A percentile compares a stretch with the other conserved stretches of the same genome.
phyloP scores from a whole-genome alignment of 2,888 invertebrate genomes.

The Ophonus ardosiacus region DNA sequence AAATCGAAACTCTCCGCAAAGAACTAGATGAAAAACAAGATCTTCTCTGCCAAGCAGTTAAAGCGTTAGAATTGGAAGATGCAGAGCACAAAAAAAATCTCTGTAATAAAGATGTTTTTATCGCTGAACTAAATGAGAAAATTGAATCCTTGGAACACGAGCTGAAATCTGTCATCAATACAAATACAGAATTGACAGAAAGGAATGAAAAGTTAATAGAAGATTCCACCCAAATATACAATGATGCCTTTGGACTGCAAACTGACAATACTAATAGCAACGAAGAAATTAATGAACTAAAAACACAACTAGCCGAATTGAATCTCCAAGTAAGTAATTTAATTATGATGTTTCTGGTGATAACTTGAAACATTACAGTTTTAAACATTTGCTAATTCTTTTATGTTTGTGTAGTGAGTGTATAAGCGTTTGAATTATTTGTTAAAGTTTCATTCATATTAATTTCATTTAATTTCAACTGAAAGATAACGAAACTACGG shows the following conservation, averaged over 20 bases:
- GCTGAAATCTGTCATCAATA: constrained; percentile 72
- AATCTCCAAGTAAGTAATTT: constrained; percentile 66
- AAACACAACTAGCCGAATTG: constrained; percentile 69
- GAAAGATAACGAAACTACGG: not conserved
- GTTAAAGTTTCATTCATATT: constrained; percentile 11
- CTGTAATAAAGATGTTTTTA: constrained; percentile 72
- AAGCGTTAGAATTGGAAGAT: constrained; percentile 88
- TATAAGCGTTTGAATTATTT: not conserved
- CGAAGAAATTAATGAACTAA: constrained; percentile 63
- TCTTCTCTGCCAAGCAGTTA: constrained; percentile 89
- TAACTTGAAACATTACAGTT: not conserved
- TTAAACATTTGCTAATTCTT: not conserved
- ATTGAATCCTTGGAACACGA: constrained; percentile 74
- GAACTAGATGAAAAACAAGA: constrained; percentile 91
- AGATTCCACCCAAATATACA: constrained; percentile 51
- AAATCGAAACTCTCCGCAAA: constrained; percentile 85
- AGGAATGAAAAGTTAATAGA: constrained; percentile 50
- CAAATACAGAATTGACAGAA: constrained; percentile 63
- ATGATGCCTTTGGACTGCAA: constrained; percentile 44
- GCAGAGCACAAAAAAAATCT: constrained; percentile 78
- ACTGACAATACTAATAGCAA: constrained; percentile 42
- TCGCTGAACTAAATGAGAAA: constrained; percentile 73
- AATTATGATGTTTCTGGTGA: not conserved
- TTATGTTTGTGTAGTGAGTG: not conserved
- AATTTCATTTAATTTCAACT: constrained; percentile 30